Evolutionary conservation across 2,797 vertebrate genomes (phyloP).

Genomic region (Poecilia velifera): DNA sequence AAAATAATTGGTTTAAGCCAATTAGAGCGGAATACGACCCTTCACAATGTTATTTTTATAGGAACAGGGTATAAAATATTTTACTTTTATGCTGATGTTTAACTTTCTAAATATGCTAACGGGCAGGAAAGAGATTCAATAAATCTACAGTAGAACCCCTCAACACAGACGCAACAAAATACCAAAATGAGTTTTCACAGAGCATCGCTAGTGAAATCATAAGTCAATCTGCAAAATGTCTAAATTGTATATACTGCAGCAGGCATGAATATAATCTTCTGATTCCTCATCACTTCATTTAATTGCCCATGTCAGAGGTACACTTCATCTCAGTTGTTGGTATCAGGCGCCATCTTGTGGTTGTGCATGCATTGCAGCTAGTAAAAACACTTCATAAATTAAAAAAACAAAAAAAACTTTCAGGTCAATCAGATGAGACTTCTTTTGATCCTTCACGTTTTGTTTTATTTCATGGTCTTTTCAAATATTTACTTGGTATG

Average conservation of each 20-base stretch:
- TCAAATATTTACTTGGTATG: conserved; percentile 2
- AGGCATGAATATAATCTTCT: conserved; percentile 11
- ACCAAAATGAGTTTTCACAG: not conserved
- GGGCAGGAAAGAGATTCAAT: not conserved
- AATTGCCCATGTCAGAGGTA: conserved; percentile 3
- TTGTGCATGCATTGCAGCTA: not conserved
- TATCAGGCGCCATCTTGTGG: conserved; percentile 79
- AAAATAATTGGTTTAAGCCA: conserved; percentile 52
- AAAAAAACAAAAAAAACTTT: not conserved
- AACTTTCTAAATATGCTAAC: not conserved
- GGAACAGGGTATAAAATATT: not conserved
- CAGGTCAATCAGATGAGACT: conserved; percentile 3
- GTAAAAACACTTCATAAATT: conserved; percentile 4
- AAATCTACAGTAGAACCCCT: not conserved
- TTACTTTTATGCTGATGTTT: not conserved
- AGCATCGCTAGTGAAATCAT: not conserved
- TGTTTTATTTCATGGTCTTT: not conserved
- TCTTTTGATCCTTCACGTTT: not conserved
- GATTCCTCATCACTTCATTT: conserved; percentile 44
- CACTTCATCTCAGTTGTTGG: conserved; percentile 44
- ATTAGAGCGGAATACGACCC: conserved; percentile 1
- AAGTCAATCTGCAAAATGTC: not conserved
- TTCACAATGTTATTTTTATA: not conserved
- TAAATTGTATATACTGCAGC: conserved; percentile 7
- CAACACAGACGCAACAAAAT: not conserved